These are phyloP conservation scores for Chaenocephalus aceratus DNA, from an alignment of 2,113 vertebrate genomes.

Conservation along the genomic window DNA sequence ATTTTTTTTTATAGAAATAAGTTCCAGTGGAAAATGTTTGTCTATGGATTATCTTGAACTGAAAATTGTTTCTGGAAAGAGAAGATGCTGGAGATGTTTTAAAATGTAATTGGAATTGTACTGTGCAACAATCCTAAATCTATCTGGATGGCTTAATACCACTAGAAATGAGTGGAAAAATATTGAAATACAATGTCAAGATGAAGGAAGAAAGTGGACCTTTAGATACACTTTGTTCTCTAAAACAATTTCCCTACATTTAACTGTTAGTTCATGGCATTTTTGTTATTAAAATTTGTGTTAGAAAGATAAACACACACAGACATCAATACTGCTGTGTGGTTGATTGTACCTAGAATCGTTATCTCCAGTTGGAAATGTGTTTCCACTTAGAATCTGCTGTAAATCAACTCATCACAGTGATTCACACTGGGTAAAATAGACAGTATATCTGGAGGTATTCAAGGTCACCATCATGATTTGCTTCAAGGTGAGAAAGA, in stretches of 20 bases:
- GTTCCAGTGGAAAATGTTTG: background rate
- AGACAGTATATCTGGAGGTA: conserved; percentile 16
- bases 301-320: background rate
- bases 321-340: conserved; percentile 2
- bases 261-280: too few relatives aligned
- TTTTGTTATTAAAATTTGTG: background rate
- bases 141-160: background rate
- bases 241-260: background rate
- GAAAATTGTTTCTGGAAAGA: conserved; percentile 18
- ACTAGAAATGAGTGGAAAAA: background rate
- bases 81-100: conserved; percentile 9
- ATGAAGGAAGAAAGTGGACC: background rate
- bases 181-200: too few relatives aligned
- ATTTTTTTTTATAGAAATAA: background rate
- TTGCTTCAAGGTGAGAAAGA: conserved; percentile 46
- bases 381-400: conserved; percentile 1
- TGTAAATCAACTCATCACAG: conserved; percentile 28
- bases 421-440: background rate
- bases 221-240: background rate
- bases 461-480: conserved; percentile 24
- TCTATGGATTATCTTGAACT: conserved; percentile 14
- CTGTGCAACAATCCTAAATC: too few relatives aligned
- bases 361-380: conserved; percentile 5
- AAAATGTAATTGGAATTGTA: conserved; percentile 17
- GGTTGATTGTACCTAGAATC: background rate